Conservation (phyloP, 2,797 vertebrate species). For the Peromyscus attwateri region DNA sequence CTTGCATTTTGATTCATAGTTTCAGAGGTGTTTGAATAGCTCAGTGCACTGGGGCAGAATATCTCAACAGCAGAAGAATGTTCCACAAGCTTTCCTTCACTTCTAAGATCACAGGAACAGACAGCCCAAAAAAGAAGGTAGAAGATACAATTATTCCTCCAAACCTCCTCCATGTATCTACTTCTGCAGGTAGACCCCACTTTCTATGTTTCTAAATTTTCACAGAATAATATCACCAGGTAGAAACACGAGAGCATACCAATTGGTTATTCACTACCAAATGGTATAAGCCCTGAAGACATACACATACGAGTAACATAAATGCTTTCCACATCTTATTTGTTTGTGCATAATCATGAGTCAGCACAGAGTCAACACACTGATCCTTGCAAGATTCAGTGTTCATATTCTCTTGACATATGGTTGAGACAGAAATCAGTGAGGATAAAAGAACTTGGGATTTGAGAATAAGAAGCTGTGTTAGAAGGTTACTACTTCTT, state of each 20-base stretch:
- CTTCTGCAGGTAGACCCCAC: too few relatives aligned
- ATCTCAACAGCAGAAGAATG: neutral
- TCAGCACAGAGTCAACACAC: neutral
- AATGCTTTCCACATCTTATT: neutral
- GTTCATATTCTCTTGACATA: neutral
- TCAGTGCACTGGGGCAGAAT: neutral
- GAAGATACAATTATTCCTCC: neutral
- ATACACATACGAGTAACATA: neutral
- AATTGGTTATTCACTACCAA: neutral
- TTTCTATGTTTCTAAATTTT: neutral
- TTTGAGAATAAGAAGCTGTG: neutral
- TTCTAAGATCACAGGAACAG: neutral
- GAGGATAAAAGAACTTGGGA: neutral
- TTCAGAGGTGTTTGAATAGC: neutral
- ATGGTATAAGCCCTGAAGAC: neutral
- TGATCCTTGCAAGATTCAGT: neutral
- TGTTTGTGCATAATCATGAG: neutral
- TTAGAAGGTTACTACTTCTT: neutral
- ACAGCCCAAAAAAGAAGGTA: neutral
- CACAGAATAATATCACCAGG: neutral
- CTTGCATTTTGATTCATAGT: neutral
- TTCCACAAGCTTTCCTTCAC: neutral
- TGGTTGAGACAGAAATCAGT: neutral
- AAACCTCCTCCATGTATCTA: neutral
- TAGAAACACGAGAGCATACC: neutral